Evolutionary conservation across 2,888 invertebrate genomes (phyloP), one percentile per base, ranked within the genome.

Genomic region (Noctua fimbriata): DNA sequence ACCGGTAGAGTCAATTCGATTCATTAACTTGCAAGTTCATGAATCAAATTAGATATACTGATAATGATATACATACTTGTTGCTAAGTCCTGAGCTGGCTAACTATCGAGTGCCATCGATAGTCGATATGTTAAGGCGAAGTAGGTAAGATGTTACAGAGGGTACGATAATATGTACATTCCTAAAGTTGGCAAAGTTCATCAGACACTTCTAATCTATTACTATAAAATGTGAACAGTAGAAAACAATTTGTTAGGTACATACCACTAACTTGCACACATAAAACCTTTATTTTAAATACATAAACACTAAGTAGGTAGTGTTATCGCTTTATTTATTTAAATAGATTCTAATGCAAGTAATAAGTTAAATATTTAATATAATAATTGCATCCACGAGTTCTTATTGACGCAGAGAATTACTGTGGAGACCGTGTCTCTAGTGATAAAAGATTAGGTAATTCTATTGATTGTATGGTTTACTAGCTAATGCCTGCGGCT

Each of bases 361-460:
- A 44, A 44, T 84, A 73, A 60, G 24, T 58, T 79, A 47, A 72
- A 79, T 79, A 82, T 79, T 82, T 69, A 32, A 84, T 83, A 55
- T 58, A 16, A 58, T 72, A 41, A 72, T 78, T 60, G n/a, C 66
- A 74, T 21, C 7, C n/a, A 81, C 28, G 28, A 32, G 58, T 60
- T 49, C 36, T 1, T 76, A 24, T 32, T 70, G 41, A 70, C 41
- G 24, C 21, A 14, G 1, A 36, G 1, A 49, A 49, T 81, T 52
- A 47, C 6, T 44, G 77, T 52, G 7, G 52, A 47, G 24, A 28
- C 41, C 9, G 7, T 63, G 24, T 32, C 32, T 16, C 18, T 2
- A 28, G 14, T 36, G 16, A 60, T 60, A 2, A 14, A 70, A 65
- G 18, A 49, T 18, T 44, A 67, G 6, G 28, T 58, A 6, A 78